Percentiles rank a stretch among this genome's conserved stretches.
Evolutionary conservation across 2,888 invertebrate species (phyloP).

Genomic region (Eupelmus urozonus): DNA sequence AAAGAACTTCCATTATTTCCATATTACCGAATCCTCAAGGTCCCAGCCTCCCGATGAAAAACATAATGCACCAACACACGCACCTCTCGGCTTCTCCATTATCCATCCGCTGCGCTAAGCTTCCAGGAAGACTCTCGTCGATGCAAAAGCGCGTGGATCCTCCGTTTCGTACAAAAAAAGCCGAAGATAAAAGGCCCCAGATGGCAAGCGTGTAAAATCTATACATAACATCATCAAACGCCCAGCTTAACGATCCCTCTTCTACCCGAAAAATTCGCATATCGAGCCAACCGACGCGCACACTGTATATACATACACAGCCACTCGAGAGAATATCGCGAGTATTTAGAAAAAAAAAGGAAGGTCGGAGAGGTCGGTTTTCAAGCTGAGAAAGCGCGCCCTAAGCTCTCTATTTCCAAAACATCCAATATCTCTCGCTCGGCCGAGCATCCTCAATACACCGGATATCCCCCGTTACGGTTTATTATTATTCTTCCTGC

Average conservation of each 20-base stretch:
- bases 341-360: constrained; percentile 48
- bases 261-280: constrained; percentile 57
- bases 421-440: constrained; percentile 71
- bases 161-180: too few relatives aligned
- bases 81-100: not conserved
- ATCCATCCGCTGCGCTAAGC: not conserved
- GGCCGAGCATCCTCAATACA: constrained; percentile 66
- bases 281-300: not conserved
- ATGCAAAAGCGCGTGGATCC: constrained; percentile 28
- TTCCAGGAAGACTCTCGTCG: constrained; percentile 12
- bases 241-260: constrained; percentile 44
- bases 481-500: constrained; percentile 9
- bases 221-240: constrained; percentile 40
- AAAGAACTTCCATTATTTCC: constrained; percentile 17
- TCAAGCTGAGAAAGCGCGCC: constrained; percentile 37
- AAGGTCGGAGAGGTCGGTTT: constrained; percentile 24
- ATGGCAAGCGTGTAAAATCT: constrained; percentile 58
- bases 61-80: not conserved
- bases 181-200: constrained; percentile 43
- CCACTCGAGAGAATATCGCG: constrained; percentile 9
- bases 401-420: constrained; percentile 65
- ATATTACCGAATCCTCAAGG: not conserved
- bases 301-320: not conserved
- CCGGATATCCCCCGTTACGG: constrained; percentile 64
- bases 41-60: not conserved